Evolutionary conservation across 2,797 vertebrate species (phyloP).

Genomic region (Natrix natrix): DNA sequence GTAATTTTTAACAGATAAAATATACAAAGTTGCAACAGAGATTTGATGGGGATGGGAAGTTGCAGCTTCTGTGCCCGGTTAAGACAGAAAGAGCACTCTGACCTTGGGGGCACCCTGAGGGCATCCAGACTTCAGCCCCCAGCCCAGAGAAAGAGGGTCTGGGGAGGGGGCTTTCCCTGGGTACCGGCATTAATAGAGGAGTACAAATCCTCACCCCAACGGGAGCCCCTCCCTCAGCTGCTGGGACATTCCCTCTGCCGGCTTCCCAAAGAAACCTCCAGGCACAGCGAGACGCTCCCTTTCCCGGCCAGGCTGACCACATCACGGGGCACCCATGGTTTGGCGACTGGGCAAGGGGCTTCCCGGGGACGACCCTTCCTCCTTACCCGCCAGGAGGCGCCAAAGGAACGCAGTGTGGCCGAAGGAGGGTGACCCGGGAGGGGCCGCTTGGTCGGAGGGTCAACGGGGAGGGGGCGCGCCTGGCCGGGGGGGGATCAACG

Average conservation of each 20-base stretch:
- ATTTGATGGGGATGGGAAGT: background rate
- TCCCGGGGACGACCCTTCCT: no score
- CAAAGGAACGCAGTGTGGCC: background rate
- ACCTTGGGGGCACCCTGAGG: background rate
- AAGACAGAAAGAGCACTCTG: no score
- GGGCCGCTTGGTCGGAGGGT: no score
- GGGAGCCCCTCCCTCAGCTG: no score
- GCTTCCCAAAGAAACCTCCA: background rate
- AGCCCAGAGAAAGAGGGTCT: background rate
- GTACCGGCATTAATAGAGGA: background rate
- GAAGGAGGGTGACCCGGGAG: no score
- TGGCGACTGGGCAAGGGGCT: background rate
- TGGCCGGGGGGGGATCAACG: no score
- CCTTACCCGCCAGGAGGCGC: background rate
- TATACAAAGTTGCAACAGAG: no score
- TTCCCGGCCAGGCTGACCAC: background rate
- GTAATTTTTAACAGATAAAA: no score
- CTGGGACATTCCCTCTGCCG: no score
- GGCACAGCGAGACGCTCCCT: rapidly evolving
- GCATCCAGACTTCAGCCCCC: background rate
- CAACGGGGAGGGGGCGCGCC: no score
- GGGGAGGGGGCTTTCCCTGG: background rate
- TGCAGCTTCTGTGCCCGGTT: background rate
- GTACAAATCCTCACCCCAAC: no score
- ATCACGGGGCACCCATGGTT: no score